Conservation (phyloP, 2,888 invertebrate genomes). For the Cancer borealis region DNA sequence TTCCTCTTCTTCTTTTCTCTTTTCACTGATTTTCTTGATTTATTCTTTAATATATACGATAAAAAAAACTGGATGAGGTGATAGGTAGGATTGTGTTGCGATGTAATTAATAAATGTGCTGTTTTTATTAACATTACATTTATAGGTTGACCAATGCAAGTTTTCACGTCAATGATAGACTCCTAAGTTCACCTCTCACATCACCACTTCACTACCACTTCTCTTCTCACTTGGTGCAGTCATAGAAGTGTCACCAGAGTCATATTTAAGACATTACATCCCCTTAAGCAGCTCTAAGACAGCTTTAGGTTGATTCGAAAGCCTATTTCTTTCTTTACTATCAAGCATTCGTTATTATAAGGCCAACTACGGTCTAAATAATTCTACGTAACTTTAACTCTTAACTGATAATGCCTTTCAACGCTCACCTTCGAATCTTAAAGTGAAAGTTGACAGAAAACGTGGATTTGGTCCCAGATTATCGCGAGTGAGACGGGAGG, state of each 20-base stretch:
- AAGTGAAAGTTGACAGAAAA: not conserved
- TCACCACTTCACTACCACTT: too few species aligned
- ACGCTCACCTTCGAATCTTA: not conserved
- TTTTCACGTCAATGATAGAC: too few species aligned
- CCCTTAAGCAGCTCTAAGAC: too few species aligned
- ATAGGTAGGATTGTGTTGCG: not conserved
- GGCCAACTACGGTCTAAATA: not conserved
- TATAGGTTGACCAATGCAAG: too few species aligned
- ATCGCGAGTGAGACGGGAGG: not conserved
- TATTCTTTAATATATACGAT: not conserved
- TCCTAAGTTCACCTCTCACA: too few species aligned
- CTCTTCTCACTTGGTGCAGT: too few species aligned
- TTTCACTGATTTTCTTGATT: slow-evolving; percentile 3
- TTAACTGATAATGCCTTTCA: not conserved
- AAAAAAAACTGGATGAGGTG: not conserved
- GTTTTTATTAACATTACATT: too few species aligned
- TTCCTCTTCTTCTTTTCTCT: not conserved
- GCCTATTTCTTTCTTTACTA: too few species aligned
- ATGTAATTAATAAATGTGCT: too few species aligned
- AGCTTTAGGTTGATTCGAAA: too few species aligned
- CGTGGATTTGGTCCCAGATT: not conserved
- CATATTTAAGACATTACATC: too few species aligned
- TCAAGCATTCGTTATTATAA: not conserved
- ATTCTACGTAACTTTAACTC: not conserved
- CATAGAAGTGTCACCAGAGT: too few species aligned